Evolutionary conservation across 2,888 invertebrate species (phyloP).

Genomic region (Ochlodes sylvanus): DNA sequence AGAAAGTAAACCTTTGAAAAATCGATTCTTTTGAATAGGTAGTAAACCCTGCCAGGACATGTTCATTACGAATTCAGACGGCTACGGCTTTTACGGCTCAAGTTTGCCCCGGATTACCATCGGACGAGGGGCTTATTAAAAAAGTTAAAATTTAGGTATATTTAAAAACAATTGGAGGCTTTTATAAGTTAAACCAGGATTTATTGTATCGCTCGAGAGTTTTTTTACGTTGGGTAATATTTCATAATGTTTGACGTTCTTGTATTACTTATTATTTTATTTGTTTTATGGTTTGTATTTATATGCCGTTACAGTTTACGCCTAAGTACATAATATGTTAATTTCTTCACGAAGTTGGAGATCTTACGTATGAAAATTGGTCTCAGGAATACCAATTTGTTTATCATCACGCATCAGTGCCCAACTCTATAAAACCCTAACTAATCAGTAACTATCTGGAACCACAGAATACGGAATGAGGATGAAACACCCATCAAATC

Average conservation of each 20-base stretch:
- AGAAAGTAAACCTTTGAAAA: constrained; percentile 2
- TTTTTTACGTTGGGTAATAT: background rate
- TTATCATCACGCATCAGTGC: too few relatives aligned
- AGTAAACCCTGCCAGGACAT: constrained; percentile 24
- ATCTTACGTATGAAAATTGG: too few relatives aligned
- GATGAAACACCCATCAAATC: background rate
- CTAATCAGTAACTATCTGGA: too few relatives aligned
- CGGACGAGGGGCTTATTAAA: constrained; percentile 67
- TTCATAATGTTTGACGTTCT: background rate
- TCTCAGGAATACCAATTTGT: too few relatives aligned
- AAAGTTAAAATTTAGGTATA: constrained; percentile 65
- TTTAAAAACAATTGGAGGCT: constrained; percentile 58
- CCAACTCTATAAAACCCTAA: too few relatives aligned
- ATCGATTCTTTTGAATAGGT: constrained; percentile 25
- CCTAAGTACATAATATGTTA: too few relatives aligned
- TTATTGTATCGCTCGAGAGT: constrained; percentile 1
- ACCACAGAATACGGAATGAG: too few relatives aligned
- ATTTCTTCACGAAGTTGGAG: too few relatives aligned
- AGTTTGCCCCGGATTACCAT: constrained; percentile 61
- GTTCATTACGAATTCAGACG: constrained; percentile 56
- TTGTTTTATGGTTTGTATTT: too few relatives aligned
- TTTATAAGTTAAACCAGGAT: constrained; percentile 27
- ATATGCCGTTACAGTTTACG: too few relatives aligned
- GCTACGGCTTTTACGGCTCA: constrained; percentile 58
- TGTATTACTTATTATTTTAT: too few relatives aligned